Evolutionary conservation across 2,113 vertebrate species (phyloP).

Genomic region (Percina caprodes): DNA sequence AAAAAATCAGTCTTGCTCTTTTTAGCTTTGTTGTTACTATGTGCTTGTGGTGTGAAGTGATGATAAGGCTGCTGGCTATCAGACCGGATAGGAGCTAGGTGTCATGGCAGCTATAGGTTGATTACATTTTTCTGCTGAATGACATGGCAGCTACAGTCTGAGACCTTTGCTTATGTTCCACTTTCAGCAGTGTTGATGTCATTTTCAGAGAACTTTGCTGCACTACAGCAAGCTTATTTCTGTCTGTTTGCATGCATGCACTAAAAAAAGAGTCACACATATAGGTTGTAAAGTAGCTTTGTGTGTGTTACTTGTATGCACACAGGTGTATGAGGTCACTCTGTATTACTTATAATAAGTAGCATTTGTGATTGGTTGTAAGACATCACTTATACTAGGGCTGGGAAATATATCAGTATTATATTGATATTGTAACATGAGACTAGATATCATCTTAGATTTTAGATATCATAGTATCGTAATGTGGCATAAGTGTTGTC

Average conservation of each 20-base stretch:
- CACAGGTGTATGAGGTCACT: neutral
- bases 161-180: conserved; percentile 5
- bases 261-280: neutral
- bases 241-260: conserved; percentile 3
- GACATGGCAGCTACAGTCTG: neutral
- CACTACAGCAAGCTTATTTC: neutral
- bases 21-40: conserved; percentile 1
- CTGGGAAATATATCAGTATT: too few species aligned
- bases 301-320: neutral
- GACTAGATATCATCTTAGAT: too few species aligned
- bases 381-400: neutral
- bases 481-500: too few species aligned
- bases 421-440: too few species aligned
- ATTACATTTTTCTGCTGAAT: neutral
- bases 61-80: conserved; percentile 15
- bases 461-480: too few species aligned
- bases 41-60: conserved; percentile 4
- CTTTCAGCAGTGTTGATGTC: neutral
- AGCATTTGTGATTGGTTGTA: conserved; percentile 21
- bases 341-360: neutral
- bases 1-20: neutral
- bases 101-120: neutral
- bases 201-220: neutral
- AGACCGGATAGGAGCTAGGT: conserved; percentile 4
- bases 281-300: conserved; percentile 3